Evolutionary conservation across 92 coral and sea anemone species (phyloP).

Genomic region (Chrysogorgia sp.): DNA sequence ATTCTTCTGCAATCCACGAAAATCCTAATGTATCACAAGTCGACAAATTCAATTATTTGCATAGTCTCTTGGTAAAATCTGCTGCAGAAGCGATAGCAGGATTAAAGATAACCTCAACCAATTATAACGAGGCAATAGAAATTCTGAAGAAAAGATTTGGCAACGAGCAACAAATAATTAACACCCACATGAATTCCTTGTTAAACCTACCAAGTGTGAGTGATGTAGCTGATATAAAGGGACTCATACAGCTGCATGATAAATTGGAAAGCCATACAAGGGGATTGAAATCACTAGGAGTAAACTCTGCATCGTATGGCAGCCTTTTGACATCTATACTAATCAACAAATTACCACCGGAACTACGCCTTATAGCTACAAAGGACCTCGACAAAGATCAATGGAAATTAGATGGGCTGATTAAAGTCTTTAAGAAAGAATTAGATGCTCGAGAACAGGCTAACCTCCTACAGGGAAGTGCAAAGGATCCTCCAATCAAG

Average conservation of each 20-base stretch:
- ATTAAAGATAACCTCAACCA: conserved; percentile 27
- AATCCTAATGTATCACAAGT: conserved; percentile 12
- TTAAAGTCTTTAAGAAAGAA: conserved; percentile 28
- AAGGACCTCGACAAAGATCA: conserved; percentile 28
- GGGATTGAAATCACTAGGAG: conserved; percentile 29
- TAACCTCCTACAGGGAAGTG: too few species aligned
- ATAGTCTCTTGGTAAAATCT: conserved; percentile 12
- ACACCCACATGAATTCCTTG: conserved; percentile 30
- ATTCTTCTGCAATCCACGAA: conserved; percentile 39
- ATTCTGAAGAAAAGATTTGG: conserved; percentile 36
- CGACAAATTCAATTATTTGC: conserved; percentile 43
- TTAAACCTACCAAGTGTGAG: conserved; percentile 11
- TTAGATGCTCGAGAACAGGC: conserved; percentile 41
- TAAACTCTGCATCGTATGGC: conserved; percentile 37
- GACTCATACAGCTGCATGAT: conserved; percentile 23
- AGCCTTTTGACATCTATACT: conserved; percentile 25
- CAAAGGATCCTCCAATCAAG: too few species aligned
- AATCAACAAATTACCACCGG: conserved; percentile 46
- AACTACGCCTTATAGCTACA: conserved; percentile 39
- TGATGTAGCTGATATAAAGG: neutral
- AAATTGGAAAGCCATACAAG: conserved; percentile 42
- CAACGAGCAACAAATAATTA: conserved; percentile 19
- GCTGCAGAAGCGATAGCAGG: conserved; percentile 47
- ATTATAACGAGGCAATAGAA: conserved; percentile 44
- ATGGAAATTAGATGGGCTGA: conserved; percentile 19